phyloP scores from a whole-genome alignment of 1,140 invertebrate genomes.

The Hylaeus volcanicus region DNA sequence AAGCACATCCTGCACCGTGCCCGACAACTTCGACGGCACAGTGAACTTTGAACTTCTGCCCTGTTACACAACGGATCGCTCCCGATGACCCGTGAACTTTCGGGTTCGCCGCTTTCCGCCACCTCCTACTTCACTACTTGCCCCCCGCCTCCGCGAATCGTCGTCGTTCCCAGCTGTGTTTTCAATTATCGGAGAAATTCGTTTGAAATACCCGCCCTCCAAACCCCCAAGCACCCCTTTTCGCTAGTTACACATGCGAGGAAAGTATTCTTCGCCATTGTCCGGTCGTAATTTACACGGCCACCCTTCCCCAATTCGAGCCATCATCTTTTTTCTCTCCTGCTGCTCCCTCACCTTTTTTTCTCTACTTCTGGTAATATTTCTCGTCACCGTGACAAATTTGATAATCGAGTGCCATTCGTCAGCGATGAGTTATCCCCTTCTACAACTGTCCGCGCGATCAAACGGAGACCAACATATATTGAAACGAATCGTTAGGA shows the following conservation, averaged over 20 bases:
- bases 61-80: conserved; percentile 54
- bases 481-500: neutral
- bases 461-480: neutral
- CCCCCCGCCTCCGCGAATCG: neutral
- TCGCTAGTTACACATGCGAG: conserved; percentile 2
- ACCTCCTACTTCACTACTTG: neutral
- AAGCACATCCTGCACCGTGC: conserved; percentile 33
- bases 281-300: conserved; percentile 22
- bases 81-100: conserved; percentile 62
- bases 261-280: conserved; percentile 1
- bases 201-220: conserved; percentile 9
- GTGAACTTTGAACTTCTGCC: conserved; percentile 63
- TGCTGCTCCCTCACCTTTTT: neutral
- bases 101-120: conserved; percentile 33
- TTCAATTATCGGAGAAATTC: conserved; percentile 64
- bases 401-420: conserved; percentile 15
- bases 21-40: conserved; percentile 40
- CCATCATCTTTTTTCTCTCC: no score
- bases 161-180: conserved; percentile 55
- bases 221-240: neutral
- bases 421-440: conserved; percentile 7
- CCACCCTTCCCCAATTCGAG: neutral
- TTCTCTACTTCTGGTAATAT: neutral
- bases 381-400: neutral
- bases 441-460: neutral